Evolutionary conservation across 30 jellyfish, hydroid and myxozoan genomes (phyloP), one percentile per base, ranked within the genome.

Genomic region (Chrysaora quinquecirrha): DNA sequence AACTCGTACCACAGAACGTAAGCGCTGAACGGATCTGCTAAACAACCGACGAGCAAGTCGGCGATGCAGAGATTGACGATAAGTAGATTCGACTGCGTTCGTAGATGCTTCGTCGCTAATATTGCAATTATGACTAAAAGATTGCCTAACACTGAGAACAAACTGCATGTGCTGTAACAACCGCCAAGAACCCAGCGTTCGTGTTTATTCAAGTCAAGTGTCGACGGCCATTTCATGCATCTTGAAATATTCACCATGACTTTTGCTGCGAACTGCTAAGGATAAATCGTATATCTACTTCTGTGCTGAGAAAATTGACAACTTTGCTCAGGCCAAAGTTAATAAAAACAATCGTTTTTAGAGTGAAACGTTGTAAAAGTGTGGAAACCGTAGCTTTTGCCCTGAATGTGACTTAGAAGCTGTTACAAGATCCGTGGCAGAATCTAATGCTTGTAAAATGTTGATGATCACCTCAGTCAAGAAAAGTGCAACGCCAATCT

Each of bases 171-270:
- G 48, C 64, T 76, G 78, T 76, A 76, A 25, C 88, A 29, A 1
- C 50, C 65, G 7, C 88, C 88, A 14, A 76, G 64, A 61, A 25
- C 50, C 88, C 88, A 76, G 33, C 61, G 30, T 7, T 76, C 76
- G 7, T 30, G 21, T 1, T 3, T 21, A 7, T 38, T 73, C 22
- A 76, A 23, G 64, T 27, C 38, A 22, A 33, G 16, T 1, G 88
- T 34, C 22, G 64, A 27, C 4, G 88, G 88, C 88, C 88, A 76
- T 29, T 76, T 56, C 64, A 76, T 7, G 60, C 88, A 76, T 19
- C 76, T 56, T 76, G 73, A 46, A 0, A 19, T 29, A 22, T 23
- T 63, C n/a, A n/a, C n/a, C n/a, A n/a, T n/a, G n/a, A n/a, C n/a
- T n/a, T n/a, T n/a, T n/a, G n/a, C n/a, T n/a, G n/a, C n/a, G n/a